phyloP scores from a whole-genome alignment of 2,113 vertebrate species.

The Takifugu bimaculatus region DNA sequence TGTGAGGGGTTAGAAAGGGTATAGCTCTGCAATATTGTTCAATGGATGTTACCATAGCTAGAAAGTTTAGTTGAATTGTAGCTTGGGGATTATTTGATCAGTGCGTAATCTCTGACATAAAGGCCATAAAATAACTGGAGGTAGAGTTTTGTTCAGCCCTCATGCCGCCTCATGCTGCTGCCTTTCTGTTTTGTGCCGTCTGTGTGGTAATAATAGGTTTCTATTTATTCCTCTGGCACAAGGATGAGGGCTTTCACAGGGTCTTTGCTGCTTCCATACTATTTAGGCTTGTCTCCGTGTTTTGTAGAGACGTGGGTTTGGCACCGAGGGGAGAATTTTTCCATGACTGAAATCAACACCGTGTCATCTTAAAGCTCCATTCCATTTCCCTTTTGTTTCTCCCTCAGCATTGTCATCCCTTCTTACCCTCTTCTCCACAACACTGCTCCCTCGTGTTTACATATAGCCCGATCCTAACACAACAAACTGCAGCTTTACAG shows the following conservation, averaged over 20 bases:
- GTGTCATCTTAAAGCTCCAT: slow-evolving; percentile 24
- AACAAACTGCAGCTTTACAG: slow-evolving; percentile 42
- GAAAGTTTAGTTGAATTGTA: too few species aligned
- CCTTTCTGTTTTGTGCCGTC: slow-evolving; percentile 19
- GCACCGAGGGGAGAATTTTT: slow-evolving; percentile 42
- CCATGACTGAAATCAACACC: slow-evolving; percentile 42
- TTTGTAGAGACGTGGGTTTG: slow-evolving; percentile 32
- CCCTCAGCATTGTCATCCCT: slow-evolving; percentile 25
- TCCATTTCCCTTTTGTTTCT: slow-evolving; percentile 30
- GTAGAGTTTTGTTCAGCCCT: slow-evolving; percentile 8
- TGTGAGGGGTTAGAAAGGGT: too few species aligned
- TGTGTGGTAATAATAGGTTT: slow-evolving; percentile 48
- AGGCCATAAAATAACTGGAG: slow-evolving; percentile 17
- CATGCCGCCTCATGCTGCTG: slow-evolving; percentile 1
- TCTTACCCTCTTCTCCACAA: slow-evolving; percentile 59
- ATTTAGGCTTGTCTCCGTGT: slow-evolving; percentile 38
- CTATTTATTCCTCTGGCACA: slow-evolving; percentile 53
- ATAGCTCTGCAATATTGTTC: too few species aligned
- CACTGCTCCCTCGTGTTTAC: slow-evolving; percentile 57
- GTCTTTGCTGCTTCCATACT: slow-evolving; percentile 45
- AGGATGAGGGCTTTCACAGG: slow-evolving; percentile 38
- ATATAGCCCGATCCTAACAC: slow-evolving; percentile 45
- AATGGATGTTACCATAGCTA: too few species aligned
- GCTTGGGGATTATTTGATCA: too few species aligned
- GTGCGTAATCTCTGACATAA: not conserved